Base-by-base conservation (phyloP, 1,140 invertebrate genomes). In the Achatina immaculata region DNA sequence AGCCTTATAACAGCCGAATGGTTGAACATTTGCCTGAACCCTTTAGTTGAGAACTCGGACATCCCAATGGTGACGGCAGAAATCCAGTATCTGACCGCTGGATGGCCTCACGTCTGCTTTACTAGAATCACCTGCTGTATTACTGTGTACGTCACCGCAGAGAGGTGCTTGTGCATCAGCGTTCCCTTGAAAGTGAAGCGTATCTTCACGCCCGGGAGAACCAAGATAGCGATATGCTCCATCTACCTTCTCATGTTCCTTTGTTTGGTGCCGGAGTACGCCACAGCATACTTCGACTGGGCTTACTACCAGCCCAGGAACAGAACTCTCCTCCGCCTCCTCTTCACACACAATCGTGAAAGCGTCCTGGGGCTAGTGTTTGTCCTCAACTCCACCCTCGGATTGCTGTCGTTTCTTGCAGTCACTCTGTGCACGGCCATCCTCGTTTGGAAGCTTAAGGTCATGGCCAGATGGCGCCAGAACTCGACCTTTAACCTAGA, bases 181-280 rank as follows among this genome's bases (percentile, higher is more conserved):
- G 14, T 34, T 42, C 74, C 58, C 3, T 43, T 65, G 0, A 36
- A 76, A 43, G 43, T 76, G 34, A 76, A 76, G 28, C 28, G 40
- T 2, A 76, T 76, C 55, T 58, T 76, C 11, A 76, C 74, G 9
- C 74, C 74, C 16, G 62, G 2, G 43, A 55, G 74, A 76, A 40
- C 51, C 0, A 43, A 34, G 21, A 43, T 76, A 31, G 28, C 28
- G 6, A 76, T 76, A n/a, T 36, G 1, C 31, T 62, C 45, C 51
- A 76, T 76, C 36, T 76, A 76, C 28, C 7, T 76, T 1, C 14
- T 76, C 51, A 62, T 62, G 34, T 1, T 65, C 21, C 4, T 38
- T 21, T 42, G n/a, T 7, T 16, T 58, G 6, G 36, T 62, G 4
- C 58, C 58, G 21, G 51, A 58, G 36, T 58, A 58, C 55, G 16